Conservation (phyloP, 2,113 vertebrate species). For the Tachuris rubrigastra region DNA sequence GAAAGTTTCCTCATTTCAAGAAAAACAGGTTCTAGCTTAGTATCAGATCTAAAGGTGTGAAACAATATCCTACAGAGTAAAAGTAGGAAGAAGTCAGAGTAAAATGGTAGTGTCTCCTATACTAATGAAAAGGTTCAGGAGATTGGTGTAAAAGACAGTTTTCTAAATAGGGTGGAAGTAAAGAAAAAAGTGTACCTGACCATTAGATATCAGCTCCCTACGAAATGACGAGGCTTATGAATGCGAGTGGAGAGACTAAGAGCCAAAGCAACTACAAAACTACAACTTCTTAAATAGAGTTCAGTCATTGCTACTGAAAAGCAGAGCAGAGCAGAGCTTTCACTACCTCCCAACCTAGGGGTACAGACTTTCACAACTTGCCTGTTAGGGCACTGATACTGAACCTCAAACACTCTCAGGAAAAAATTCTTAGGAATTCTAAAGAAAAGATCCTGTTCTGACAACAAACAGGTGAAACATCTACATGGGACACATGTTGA, state of each 20-base stretch:
- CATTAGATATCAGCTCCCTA: neutral
- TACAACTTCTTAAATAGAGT: neutral
- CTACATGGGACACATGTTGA: neutral
- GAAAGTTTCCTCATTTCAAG: neutral
- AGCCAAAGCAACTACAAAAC: neutral
- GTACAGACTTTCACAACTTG: neutral
- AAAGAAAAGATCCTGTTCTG: neutral
- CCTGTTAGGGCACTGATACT: neutral
- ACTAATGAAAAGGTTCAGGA: neutral
- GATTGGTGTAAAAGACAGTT: neutral
- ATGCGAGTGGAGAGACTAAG: neutral
- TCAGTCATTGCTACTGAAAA: neutral
- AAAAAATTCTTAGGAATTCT: neutral
- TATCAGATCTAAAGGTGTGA: neutral
- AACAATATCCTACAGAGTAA: neutral
- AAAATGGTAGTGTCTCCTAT: neutral
- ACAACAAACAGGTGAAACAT: neutral
- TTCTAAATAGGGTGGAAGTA: neutral
- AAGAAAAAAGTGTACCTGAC: neutral
- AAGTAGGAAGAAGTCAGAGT: neutral
- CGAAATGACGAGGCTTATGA: neutral
- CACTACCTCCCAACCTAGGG: neutral
- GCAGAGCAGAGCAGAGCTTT: neutral
- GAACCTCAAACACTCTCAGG: neutral
- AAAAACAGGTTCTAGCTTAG: neutral